A percentile compares a stretch with the other conserved stretches of the same genome.
These are phyloP conservation scores for Nyctereutes procyonoides DNA, from an alignment of 2,113 vertebrate genomes.

Conservation along the genomic window DNA sequence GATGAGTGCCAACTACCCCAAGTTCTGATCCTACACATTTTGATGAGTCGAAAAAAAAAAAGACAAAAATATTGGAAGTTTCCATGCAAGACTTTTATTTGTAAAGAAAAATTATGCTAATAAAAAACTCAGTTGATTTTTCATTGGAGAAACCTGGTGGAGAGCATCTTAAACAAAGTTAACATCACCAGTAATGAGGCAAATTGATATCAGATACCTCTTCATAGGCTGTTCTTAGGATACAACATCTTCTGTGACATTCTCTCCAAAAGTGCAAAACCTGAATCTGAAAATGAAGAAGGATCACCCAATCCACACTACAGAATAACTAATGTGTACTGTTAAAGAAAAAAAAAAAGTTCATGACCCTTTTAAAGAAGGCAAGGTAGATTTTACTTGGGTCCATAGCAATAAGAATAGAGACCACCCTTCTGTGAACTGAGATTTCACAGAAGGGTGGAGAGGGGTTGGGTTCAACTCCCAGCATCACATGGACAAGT, in stretches of 20 bases:
- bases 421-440: too few relatives aligned
- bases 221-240: background rate
- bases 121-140: background rate
- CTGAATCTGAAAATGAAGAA: background rate
- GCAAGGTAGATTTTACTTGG: background rate
- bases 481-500: background rate
- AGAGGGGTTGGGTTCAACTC: background rate
- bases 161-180: background rate
- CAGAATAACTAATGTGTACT: background rate
- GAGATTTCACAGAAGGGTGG: background rate
- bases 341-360: background rate
- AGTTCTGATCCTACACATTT: background rate
- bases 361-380: background rate
- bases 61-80: background rate
- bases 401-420: background rate
- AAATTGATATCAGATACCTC: background rate
- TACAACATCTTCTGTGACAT: background rate
- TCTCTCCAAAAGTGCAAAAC: background rate
- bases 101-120: background rate
- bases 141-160: background rate
- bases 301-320: background rate
- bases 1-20: background rate
- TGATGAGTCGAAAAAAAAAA: background rate
- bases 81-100: background rate
- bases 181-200: background rate